Conservation (phyloP, 2,888 invertebrate species). For the Willowsia nigromaculata region DNA sequence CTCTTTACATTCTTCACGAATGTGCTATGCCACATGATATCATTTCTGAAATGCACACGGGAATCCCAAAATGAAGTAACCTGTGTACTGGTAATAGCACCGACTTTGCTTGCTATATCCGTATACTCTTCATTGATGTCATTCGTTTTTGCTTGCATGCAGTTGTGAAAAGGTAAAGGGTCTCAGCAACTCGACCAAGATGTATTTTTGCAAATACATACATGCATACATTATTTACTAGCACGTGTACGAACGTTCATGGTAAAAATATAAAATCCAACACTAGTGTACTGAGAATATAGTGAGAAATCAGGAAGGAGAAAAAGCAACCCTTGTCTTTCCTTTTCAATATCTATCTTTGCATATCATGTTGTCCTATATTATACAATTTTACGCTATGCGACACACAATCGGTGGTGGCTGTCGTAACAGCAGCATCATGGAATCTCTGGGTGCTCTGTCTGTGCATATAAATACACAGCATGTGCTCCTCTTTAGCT, state of each 20-base stretch:
- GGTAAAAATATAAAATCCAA: too few relatives aligned
- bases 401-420: constrained; percentile 31
- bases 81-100: not conserved
- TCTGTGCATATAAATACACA: constrained; percentile 47
- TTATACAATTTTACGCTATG: constrained; percentile 58
- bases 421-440: not conserved
- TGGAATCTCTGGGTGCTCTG: not conserved
- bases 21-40: not conserved
- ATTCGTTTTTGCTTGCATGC: not conserved
- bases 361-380: constrained; percentile 49
- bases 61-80: constrained; percentile 43
- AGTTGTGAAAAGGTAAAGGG: not conserved
- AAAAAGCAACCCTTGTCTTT: constrained; percentile 56
- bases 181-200: not conserved
- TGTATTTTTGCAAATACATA: constrained; percentile 32
- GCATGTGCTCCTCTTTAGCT: constrained; percentile 20
- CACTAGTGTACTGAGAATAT: too few relatives aligned
- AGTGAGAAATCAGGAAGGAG: not conserved
- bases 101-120: not conserved
- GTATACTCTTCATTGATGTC: not conserved
- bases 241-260: too few relatives aligned
- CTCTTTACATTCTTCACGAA: constrained; percentile 24
- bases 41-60: constrained; percentile 41
- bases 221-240: not conserved
- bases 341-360: constrained; percentile 39